A percentile compares a stretch with the other conserved stretches of the same genome.
These are phyloP conservation scores for Onychomys arenicola DNA, from an alignment of 2,797 vertebrate genomes.

Conservation along the genomic window DNA sequence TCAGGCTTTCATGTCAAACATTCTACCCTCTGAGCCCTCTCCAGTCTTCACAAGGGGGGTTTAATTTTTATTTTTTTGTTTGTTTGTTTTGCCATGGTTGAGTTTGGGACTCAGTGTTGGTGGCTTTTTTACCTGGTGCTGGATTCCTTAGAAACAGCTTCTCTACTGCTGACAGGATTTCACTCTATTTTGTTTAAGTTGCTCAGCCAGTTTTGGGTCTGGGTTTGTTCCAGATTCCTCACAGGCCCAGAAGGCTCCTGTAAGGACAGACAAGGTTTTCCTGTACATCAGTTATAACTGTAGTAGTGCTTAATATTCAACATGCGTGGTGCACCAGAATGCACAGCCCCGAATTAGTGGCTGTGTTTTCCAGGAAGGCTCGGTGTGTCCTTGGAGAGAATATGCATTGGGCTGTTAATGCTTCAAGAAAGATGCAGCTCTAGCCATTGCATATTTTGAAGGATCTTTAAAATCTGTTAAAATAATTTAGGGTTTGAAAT, in stretches of 20 bases:
- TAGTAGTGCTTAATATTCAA: constrained; percentile 29
- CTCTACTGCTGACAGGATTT: not conserved
- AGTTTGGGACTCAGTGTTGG: not conserved
- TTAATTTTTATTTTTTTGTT: too few species aligned
- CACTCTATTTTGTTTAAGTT: not conserved
- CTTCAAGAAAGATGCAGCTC: not conserved
- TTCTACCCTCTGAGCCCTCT: not conserved
- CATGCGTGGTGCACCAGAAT: not conserved
- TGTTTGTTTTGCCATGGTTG: not conserved
- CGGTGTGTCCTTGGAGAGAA: not conserved
- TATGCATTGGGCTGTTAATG: not conserved
- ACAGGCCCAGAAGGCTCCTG: not conserved
- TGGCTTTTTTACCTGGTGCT: not conserved
- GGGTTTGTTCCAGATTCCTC: constrained; percentile 50
- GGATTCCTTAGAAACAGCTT: constrained; percentile 32
- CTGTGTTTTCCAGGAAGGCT: constrained; percentile 14
- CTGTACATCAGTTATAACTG: constrained; percentile 26
- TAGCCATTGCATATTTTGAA: not conserved
- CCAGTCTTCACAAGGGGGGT: not conserved
- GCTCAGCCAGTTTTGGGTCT: constrained; percentile 23
- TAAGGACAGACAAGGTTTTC: not conserved
- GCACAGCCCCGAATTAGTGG: not conserved
- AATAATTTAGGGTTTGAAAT: constrained; percentile 37
- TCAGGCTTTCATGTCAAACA: not conserved
- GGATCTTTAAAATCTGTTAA: not conserved